Evolutionary conservation across 2,113 vertebrate species (phyloP), one percentile per base, ranked within the genome.

Genomic region (Gallinago paraguaiae): DNA sequence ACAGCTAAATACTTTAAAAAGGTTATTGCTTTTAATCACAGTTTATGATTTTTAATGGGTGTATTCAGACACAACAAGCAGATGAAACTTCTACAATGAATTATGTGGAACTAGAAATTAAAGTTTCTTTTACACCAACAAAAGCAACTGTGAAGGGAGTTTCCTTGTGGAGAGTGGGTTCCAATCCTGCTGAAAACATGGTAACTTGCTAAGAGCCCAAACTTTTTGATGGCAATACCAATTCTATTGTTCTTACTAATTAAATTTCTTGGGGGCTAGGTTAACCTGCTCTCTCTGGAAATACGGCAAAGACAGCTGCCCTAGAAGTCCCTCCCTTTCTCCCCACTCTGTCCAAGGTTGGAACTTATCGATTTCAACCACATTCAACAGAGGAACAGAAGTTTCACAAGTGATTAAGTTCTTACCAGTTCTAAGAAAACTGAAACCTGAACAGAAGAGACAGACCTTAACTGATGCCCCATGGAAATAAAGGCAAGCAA

Each of bases 371-470:
- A 41, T 46, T 86, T 74, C 86, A 92, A 63, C 54, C 96, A 93
- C 8, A 5, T 77, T 81, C 14, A 14, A 93, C 86, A 87, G 84
- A 86, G 13, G 86, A 95, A 79, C 71, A 96, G 79, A 92, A 90
- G 71, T 89, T 90, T 43, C 89, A 82, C 46, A 64, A 83, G 39
- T 1, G 94, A 96, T 90, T 60, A 95, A 82, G 61, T 43, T 91
- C 80, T 69, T 88, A 77, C 7, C 72, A 56, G 72, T 91, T 93
- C 89, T 75, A 91, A 91, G 91, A 95, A 93, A 89, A 84, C 69
- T 59, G 33, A 31, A 76, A 84, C 77, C 77, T 79, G 77, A 84
- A 71, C 17, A 71, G 68, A 8, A 85, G 75, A 43, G 72, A 78
- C 28, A 46, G 57, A 70, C 39, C 46, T 13, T 3, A 86, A 54